Base-by-base conservation (phyloP, 2,888 invertebrate genomes). In the Junonia oenone region DNA sequence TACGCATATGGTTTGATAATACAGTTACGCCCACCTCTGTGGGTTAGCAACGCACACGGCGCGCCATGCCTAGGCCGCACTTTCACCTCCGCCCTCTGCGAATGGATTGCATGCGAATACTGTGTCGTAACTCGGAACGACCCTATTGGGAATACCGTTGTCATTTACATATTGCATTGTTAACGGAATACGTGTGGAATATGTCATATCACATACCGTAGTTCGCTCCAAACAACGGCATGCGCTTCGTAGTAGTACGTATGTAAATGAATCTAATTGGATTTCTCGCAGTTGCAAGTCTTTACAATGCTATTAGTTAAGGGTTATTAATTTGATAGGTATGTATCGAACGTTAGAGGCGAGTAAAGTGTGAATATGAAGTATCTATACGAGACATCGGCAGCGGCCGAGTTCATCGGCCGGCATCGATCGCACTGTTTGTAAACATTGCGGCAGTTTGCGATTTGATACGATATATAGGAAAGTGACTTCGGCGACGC, bases 381-480 rank as follows among this genome's bases (percentile, higher is more conserved):
- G 8, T 43, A 45, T 5, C 14, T n/a, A n/a, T n/a, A 47, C 29
- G 11, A 40, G 13, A 27, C 19, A 37, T 19, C 15, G 8, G 37
- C 19, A 47, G 38, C 49, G 29, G 35, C 49, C 43, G 22, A 54
- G 61, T 71, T 74, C 75, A 75, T 71, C 71, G 79, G 63, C 76
- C 76, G 76, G 69, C 72, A 77, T 81, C 79, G 82, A 79, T 76
- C 75, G 80, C 71, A 68, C 73, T 88, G 87, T 89, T 88, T 83
- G 87, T 88, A 87, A 89, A 87, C 87, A 87, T 75, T 74, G 75
- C 68, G 63, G 49, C 56, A 49, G 17, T 54, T 48, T 56, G 59
- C 62, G 69, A 63, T 60, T 58, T 51, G 56, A 59, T 51, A 38
- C 37, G 47, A 54, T 31, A 22, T 33, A 31, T 6, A 31, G 13